A percentile compares a stretch with the other conserved stretches of the same genome.
phyloP scores from a whole-genome alignment of 2,888 invertebrate species.

The Lapara coniferarum region DNA sequence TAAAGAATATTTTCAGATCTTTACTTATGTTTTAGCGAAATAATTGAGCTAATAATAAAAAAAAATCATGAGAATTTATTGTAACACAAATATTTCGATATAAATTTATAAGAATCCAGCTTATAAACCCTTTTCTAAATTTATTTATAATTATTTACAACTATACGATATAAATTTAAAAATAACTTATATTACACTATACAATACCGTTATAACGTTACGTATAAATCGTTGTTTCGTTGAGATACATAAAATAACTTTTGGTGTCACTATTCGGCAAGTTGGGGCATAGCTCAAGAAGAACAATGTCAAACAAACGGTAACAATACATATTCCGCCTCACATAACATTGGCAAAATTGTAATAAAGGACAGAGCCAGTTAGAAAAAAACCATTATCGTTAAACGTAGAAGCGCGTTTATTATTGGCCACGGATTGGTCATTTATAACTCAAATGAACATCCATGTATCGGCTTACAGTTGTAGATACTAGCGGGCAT shows the following conservation, averaged over 20 bases:
- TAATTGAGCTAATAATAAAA: background rate
- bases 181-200: slow-evolving; percentile 15
- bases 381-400: too few relatives aligned
- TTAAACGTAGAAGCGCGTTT: too few relatives aligned
- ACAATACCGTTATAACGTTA: background rate
- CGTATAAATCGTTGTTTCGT: background rate
- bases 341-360: too few relatives aligned
- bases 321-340: too few relatives aligned
- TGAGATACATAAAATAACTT: background rate
- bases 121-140: background rate
- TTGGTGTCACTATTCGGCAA: background rate
- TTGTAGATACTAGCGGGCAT: too few relatives aligned
- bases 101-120: background rate
- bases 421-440: too few relatives aligned
- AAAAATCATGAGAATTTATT: background rate
- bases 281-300: background rate
- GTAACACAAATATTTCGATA: background rate
- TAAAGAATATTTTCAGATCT: background rate
- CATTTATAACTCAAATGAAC: too few relatives aligned
- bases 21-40: background rate
- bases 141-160: slow-evolving; percentile 11
- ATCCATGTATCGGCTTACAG: too few relatives aligned
- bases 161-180: background rate
- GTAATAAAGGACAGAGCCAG: too few relatives aligned
- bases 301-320: background rate